Evolutionary conservation across 1,140 invertebrate genomes (phyloP), one percentile per base, ranked within the genome.

Genomic region (Potamilus streckersoni): DNA sequence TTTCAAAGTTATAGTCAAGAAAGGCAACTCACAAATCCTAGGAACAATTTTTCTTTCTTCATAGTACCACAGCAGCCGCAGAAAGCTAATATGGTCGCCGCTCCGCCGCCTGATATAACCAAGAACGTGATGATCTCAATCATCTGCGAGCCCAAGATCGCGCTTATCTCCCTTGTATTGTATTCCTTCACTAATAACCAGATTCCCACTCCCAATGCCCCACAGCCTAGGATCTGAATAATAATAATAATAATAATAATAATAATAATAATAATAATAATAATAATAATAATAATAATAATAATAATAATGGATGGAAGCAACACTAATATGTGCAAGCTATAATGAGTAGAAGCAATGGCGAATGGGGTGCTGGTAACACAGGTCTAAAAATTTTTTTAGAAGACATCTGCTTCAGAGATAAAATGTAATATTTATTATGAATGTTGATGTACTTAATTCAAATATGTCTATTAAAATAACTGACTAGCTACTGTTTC

Each of bases 1-100:
- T 49, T 49, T 49, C 38, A 49, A 6, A 49, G 6, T 49, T 49
- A 38, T 38, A 6, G 4, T 49, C 4, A 49, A 8, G 11, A 4
- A 49, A 49, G 38, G 38, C 38, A 70, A 84, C 85, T 85, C 81
- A 87, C 86, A 84, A 88, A 88, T 49, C 85, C 86, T 20, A 88
- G 79, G 27, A 88, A 85, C 77, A 84, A 86, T 81, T 85, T 88
- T 65, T 88, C 86, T 77, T 88, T 83, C 38, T 83, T 80, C 82
- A 88, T 88, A 16, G 86, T 88, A 4, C 86, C 86, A 74, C 86
- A 88, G 75, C 86, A 88, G 15, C 86, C 86, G 77, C 86, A 88
- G 65, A 88, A 88, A 17, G 86, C 86, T 17, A 88, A 82, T 20
- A 88, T 80, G 1, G 85, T 82, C 27, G 86, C 84, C 4, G 85